phyloP scores from a whole-genome alignment of 1,140 invertebrate genomes.

The Drosophila persimilis region DNA sequence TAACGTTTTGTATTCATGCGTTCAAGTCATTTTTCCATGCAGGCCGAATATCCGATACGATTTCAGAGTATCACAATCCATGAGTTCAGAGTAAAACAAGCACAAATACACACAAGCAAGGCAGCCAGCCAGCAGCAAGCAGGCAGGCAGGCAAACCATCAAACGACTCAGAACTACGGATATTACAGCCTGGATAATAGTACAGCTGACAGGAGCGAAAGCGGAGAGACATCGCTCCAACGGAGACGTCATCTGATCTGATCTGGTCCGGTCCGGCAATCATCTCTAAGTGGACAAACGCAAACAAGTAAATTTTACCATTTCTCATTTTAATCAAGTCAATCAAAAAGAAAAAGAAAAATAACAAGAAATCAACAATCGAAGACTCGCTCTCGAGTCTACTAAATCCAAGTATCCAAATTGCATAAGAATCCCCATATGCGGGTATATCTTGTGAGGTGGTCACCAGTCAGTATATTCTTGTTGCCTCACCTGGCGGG shows the following conservation, averaged over 20 bases:
- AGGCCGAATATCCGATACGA: slow-evolving; percentile 77
- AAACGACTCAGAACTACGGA: slow-evolving; percentile 11
- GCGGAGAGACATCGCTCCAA: background rate
- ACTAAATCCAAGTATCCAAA: slow-evolving; percentile 40
- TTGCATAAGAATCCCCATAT: slow-evolving; percentile 60
- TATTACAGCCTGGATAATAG: slow-evolving; percentile 12
- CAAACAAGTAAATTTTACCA: slow-evolving; percentile 77
- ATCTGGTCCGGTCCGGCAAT: slow-evolving; percentile 13
- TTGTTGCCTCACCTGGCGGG: slow-evolving; percentile 16
- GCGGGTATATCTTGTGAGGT: slow-evolving; percentile 9
- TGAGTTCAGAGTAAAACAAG: slow-evolving; percentile 46
- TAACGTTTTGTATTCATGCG: slow-evolving; percentile 83
- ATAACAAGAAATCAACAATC: slow-evolving; percentile 33
- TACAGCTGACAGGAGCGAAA: slow-evolving; percentile 4
- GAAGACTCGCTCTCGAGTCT: slow-evolving; percentile 13
- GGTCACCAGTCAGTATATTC: slow-evolving; percentile 1
- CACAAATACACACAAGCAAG: slow-evolving; percentile 40
- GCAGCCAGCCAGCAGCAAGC: slow-evolving; percentile 3
- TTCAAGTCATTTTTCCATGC: slow-evolving; percentile 83
- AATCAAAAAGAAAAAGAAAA: slow-evolving; percentile 46
- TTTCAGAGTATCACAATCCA: slow-evolving; percentile 62
- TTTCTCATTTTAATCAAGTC: slow-evolving; percentile 49
- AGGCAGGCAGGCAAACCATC: slow-evolving; percentile 16
- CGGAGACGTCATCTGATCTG: background rate
- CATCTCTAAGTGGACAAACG: slow-evolving; percentile 46